phyloP scores from a whole-genome alignment of 2,888 invertebrate species.

The Baccha elongata region DNA sequence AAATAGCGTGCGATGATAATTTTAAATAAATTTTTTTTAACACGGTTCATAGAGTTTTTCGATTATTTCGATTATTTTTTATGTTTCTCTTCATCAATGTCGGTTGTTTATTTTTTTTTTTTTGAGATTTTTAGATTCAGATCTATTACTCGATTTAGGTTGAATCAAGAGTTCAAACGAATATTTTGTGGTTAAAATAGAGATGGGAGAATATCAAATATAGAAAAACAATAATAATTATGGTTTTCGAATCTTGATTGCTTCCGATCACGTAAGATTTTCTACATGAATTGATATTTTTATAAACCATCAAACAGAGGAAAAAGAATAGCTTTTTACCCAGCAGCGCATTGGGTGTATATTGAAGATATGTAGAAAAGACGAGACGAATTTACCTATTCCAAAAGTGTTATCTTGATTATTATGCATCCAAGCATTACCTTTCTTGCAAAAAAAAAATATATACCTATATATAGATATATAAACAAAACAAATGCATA shows the following conservation, averaged over 20 bases:
- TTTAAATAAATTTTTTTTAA: conserved; percentile 64
- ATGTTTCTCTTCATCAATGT: conserved; percentile 36
- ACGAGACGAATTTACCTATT: neutral
- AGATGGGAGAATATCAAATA: conserved; percentile 20
- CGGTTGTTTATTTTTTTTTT: conserved; percentile 14
- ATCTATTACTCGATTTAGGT: conserved; percentile 20
- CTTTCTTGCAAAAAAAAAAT: neutral
- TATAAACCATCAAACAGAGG: too few relatives aligned
- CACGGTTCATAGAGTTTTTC: conserved; percentile 73
- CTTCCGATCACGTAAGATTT: conserved; percentile 74
- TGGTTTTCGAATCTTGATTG: conserved; percentile 67
- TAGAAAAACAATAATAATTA: conserved; percentile 51
- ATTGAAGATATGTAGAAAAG: neutral
- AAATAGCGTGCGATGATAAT: conserved; percentile 72
- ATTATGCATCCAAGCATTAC: conserved; percentile 4
- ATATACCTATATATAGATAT: too few relatives aligned
- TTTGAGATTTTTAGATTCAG: conserved; percentile 3
- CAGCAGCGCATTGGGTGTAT: neutral
- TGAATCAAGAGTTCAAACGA: conserved; percentile 59
- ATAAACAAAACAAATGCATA: conserved; percentile 10
- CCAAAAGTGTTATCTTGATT: conserved; percentile 34
- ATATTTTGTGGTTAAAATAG: neutral
- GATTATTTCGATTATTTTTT: conserved; percentile 68
- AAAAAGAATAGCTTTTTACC: too few relatives aligned
- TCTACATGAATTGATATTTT: conserved; percentile 47